A percentile compares a stretch with the other conserved stretches of the same genome.
These are phyloP conservation scores for Neoseiulus cucumeris DNA, from an alignment of 1,140 invertebrate genomes.

Conservation along the genomic window DNA sequence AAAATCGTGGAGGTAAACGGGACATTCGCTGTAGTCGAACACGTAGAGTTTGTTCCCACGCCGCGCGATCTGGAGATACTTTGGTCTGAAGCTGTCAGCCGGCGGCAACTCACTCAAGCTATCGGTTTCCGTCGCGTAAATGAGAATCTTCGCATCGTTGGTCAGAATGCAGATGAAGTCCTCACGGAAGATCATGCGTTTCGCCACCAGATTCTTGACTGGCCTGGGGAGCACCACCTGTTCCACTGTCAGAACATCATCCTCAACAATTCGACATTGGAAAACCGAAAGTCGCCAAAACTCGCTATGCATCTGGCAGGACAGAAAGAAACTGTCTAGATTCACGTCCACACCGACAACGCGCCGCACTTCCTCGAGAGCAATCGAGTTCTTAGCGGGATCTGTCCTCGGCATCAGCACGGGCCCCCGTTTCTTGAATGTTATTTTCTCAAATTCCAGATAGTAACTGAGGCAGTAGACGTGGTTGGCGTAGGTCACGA, in stretches of 20 bases:
- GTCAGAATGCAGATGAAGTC: not conserved
- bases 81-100: not conserved
- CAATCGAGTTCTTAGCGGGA: too few relatives aligned
- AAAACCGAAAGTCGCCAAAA: not conserved
- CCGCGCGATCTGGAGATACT: not conserved
- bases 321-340: not conserved
- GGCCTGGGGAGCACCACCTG: not conserved
- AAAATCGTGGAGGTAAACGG: not conserved
- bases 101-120: not conserved
- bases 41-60: not conserved
- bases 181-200: not conserved
- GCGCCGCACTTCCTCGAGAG: not conserved
- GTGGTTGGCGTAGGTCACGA: not conserved
- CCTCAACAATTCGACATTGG: not conserved
- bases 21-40: conserved; percentile 2
- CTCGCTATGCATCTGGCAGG: not conserved
- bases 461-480: not conserved
- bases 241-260: not conserved
- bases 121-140: not conserved
- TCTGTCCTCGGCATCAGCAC: not conserved
- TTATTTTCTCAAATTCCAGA: not conserved
- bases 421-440: not conserved
- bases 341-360: not conserved
- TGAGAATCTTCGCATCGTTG: not conserved
- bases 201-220: not conserved